These are phyloP conservation scores for Toxonevra muliebris DNA, from an alignment of 2,888 invertebrate species.

Conservation along the genomic window DNA sequence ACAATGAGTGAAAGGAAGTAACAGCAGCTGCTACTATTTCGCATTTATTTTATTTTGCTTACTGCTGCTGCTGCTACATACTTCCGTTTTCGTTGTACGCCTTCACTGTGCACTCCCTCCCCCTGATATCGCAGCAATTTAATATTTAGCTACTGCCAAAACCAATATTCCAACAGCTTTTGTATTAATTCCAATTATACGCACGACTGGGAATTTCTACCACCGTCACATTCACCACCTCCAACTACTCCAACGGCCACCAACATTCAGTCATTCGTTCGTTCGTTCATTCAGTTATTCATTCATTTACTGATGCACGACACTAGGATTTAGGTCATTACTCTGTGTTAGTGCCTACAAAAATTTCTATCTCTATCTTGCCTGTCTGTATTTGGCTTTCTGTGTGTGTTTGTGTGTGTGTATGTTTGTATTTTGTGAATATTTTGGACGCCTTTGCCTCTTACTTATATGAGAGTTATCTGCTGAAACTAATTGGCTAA, in stretches of 20 bases:
- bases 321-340: slow-evolving; percentile 53
- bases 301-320: slow-evolving; percentile 1
- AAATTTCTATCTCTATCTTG: too few species aligned
- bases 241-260: too few species aligned
- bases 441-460: slow-evolving; percentile 6
- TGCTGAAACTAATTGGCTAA: slow-evolving; percentile 42
- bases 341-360: slow-evolving; percentile 11
- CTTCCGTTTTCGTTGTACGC: not conserved
- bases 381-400: not conserved
- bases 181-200: slow-evolving; percentile 62
- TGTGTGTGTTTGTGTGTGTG: not conserved
- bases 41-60: slow-evolving; percentile 6
- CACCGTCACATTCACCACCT: slow-evolving; percentile 21
- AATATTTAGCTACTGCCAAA: not conserved
- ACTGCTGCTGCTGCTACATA: too few species aligned
- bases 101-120: not conserved
- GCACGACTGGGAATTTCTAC: slow-evolving; percentile 57
- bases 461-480: slow-evolving; percentile 34
- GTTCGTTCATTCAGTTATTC: too few species aligned
- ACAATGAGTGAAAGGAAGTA: not conserved
- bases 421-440: not conserved
- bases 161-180: slow-evolving; percentile 42
- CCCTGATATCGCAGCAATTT: not conserved
- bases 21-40: not conserved
- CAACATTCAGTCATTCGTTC: too few species aligned